Percentiles rank a stretch among this genome's conserved stretches.
Conservation (phyloP, 2,113 vertebrate species). For the Haplochromis vanheusdeni region DNA sequence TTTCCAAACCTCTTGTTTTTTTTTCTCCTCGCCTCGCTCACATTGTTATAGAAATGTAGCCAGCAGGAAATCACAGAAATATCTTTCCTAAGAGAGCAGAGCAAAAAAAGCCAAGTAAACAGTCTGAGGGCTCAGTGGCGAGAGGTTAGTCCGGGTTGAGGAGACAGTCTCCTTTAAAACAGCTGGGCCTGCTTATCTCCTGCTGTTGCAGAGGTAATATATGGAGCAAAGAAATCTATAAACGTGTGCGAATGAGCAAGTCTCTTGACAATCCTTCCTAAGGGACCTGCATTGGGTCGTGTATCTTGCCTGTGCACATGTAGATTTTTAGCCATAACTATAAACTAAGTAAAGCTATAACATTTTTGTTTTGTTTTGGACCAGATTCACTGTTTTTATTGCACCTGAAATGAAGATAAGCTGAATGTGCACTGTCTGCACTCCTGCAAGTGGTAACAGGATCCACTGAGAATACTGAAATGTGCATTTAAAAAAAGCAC, state of each 20-base stretch:
- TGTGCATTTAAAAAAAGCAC: not conserved
- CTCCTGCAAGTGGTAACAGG: not conserved
- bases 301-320: not conserved
- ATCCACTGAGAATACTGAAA: conserved; percentile 3
- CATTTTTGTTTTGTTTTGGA: conserved; percentile 36
- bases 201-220: conserved; percentile 4
- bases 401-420: not conserved
- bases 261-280: not conserved
- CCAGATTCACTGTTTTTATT: conserved; percentile 38
- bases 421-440: conserved; percentile 24
- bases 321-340: conserved; percentile 19
- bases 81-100: conserved; percentile 5
- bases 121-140: conserved; percentile 8
- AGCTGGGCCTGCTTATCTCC: conserved; percentile 48
- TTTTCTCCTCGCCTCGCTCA: not conserved
- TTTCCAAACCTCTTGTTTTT: not conserved
- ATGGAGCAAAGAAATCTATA: not conserved
- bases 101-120: conserved; percentile 4
- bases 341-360: conserved; percentile 30
- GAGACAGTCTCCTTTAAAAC: conserved; percentile 5
- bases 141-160: conserved; percentile 18
- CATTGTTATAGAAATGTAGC: not conserved
- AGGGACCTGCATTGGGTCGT: not conserved
- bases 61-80: conserved; percentile 42
- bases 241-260: not conserved